Evolutionary conservation across 2,888 invertebrate genomes (phyloP).

Genomic region (Lithophane socia): DNA sequence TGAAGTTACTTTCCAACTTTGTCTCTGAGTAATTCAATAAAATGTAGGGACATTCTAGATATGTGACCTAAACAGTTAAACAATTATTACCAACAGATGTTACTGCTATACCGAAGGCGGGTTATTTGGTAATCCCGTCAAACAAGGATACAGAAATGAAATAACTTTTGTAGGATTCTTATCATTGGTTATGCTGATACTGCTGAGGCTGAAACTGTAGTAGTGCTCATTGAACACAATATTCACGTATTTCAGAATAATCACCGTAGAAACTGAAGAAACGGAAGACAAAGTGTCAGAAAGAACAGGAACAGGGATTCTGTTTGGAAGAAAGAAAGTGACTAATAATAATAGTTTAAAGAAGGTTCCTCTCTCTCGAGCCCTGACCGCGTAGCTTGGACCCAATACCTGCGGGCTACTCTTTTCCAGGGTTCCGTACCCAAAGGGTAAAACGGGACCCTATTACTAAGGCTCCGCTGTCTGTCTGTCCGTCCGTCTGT

Average conservation of each 20-base stretch:
- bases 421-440: no score
- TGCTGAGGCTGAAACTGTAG: background rate
- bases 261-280: background rate
- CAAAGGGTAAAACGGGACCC: no score
- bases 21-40: constrained; percentile 14
- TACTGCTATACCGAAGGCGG: background rate
- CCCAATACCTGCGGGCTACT: no score
- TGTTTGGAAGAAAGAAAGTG: background rate
- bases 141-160: constrained; percentile 16
- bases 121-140: background rate
- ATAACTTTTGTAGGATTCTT: background rate
- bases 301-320: no score
- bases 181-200: background rate
- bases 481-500: no score
- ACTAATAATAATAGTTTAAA: no score
- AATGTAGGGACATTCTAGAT: background rate
- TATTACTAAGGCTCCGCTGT: no score
- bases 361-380: no score
- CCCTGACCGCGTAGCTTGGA: no score
- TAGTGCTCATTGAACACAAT: background rate
- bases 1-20: background rate
- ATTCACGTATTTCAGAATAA: background rate
- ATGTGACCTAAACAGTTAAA: constrained; percentile 2
- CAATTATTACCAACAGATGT: constrained; percentile 21
- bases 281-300: background rate